Base-by-base conservation (phyloP, 1,140 invertebrate genomes). In the Phymorhynchus buccinoides region DNA sequence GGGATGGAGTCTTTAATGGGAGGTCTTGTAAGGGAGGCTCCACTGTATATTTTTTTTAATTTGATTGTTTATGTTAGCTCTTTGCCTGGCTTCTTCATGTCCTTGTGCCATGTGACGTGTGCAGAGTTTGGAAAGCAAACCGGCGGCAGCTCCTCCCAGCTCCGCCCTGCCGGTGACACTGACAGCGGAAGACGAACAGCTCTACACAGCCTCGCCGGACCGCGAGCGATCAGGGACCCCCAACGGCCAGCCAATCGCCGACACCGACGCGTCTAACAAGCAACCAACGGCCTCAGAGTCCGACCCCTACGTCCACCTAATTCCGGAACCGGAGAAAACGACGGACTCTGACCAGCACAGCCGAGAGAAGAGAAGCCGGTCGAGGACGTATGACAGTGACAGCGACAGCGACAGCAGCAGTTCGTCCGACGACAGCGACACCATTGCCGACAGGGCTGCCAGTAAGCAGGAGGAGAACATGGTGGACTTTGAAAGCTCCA, bases 341-440 rank as follows among this genome's bases (percentile, higher is more conserved):
- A 27, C 4, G 7, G 37, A 41, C 35, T 35, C 35, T 75, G 73
- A 39, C 7, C 37, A 27, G 32, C 9, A 75, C 37, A 16, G 18
- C 73, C 39, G 73, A 14, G 37, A 32, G 30, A 35, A 37, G 18
- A 41, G 73, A 27, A 75, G 73, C 30, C 73, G 73, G 35, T 75
- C 73, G 9, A 79, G 77, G n/a, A 79, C 77, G 4, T 79, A 77
- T 42, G 83, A 77, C 14, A 66, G 66, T 41, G 83, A 80, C 77
- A 83, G 83, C 42, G 87, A 87, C 18, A 86, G 86, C 82, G 86
- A 85, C 2, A 78, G 79, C n/a, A 81, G 77, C 52, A 84, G 78
- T 35, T 85, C 81, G 2, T 83, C 81, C 7, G 62, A 83, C 41
- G 81, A 83, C 66, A 83, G 81, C 32, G 81, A 83, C 41, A 35